Evolutionary conservation across 2,888 invertebrate species (phyloP).

Genomic region (Leptodirus hochenwartii): DNA sequence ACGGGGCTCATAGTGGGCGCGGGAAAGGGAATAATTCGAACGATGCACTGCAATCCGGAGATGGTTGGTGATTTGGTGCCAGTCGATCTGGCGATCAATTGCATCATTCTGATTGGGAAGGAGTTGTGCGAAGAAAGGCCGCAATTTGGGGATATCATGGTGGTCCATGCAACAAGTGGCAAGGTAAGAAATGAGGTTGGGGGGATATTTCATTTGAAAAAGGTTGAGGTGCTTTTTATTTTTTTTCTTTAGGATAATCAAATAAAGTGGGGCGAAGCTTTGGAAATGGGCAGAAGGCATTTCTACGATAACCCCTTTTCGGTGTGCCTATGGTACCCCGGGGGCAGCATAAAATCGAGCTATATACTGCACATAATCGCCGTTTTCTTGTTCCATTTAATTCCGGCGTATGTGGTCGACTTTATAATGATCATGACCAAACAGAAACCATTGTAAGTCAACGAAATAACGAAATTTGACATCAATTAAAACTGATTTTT

Average conservation of each 20-base stretch:
- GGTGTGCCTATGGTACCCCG: slow-evolving; percentile 61
- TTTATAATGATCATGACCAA: slow-evolving; percentile 43
- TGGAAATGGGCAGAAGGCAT: slow-evolving; percentile 42
- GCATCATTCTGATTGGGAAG: slow-evolving; percentile 57
- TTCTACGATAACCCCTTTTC: slow-evolving; percentile 57
- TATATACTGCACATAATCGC: slow-evolving; percentile 44
- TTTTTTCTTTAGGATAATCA: slow-evolving; percentile 37
- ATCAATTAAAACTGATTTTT: slow-evolving; percentile 1
- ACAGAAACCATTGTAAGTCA: slow-evolving; percentile 61
- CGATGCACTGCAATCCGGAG: slow-evolving; percentile 54
- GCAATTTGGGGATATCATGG: slow-evolving; percentile 15
- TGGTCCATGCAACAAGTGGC: slow-evolving; percentile 22
- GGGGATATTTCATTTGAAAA: not conserved
- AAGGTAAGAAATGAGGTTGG: slow-evolving; percentile 15
- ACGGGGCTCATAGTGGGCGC: slow-evolving; percentile 67
- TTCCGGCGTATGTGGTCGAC: slow-evolving; percentile 67
- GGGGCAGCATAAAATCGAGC: slow-evolving; percentile 52
- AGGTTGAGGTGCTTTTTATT: slow-evolving; percentile 2
- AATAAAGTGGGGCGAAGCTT: slow-evolving; percentile 68
- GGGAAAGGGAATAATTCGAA: slow-evolving; percentile 69
- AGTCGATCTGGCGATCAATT: slow-evolving; percentile 65
- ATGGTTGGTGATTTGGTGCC: slow-evolving; percentile 54
- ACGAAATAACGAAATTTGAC: not conserved
- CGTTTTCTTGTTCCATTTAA: slow-evolving; percentile 49
- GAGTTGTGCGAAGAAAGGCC: slow-evolving; percentile 28